Evolutionary conservation across 2,113 vertebrate species (phyloP), one percentile per base, ranked within the genome.

Genomic region (Hucho hucho): DNA sequence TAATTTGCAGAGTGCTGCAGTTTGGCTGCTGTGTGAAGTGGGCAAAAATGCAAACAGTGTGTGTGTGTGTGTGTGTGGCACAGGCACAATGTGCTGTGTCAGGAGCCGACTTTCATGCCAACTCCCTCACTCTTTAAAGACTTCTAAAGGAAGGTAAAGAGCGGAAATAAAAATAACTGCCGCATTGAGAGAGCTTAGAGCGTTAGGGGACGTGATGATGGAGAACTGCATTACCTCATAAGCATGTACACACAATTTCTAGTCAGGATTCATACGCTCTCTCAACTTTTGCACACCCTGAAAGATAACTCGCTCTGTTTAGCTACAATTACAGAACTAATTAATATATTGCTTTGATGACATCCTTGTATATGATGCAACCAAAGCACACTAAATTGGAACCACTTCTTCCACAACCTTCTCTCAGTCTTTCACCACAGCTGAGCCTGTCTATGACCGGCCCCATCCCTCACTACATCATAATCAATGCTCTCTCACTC

Each of bases 401-500:
- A 18, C 64, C 26, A 26, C 26, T 16, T 29, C 64, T 4, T 66
- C 25, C 16, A 12, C 43, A 29, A 46, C 16, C 32, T 5, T 24
- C 58, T 24, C 47, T 63, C 37, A 29, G 28, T 61, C 32, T 13
- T 53, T 26, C 2, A 26, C 25, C 25, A 26, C 25, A 1, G 2
- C 25, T 26, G 25, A 26, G 25, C 25, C 25, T 26, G 25, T 26
- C 25, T 26, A 26, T 26, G 25, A 26, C 25, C 2, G 25, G 25
- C 25, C 1, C 25, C 25, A 25, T 3, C 3, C 2, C 59, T n/a
- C 6, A 16, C 14, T 61, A 13, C 84, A 86, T 90, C 81, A 85
- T 86, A 89, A 92, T 91, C 87, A 88, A 90, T 89, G 88, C 88
- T 86, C 76, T 75, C 78, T 79, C 89, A 86, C 75, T 75, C 76